Base-by-base conservation (phyloP, 2,797 vertebrate genomes). In the Thalassophryne amazonica region DNA sequence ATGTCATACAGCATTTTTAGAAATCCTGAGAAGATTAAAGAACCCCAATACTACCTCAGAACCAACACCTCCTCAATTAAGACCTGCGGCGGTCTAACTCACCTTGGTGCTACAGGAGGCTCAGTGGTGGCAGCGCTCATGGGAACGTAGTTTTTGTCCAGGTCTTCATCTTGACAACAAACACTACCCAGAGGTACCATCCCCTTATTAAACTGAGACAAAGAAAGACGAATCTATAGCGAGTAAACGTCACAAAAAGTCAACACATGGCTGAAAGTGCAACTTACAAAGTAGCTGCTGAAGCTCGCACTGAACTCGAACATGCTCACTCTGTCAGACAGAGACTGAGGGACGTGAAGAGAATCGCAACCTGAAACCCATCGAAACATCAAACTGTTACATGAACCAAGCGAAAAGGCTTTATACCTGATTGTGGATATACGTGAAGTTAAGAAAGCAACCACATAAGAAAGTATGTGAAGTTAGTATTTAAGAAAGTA, bases 101-200 rank as follows among this genome's bases (percentile, higher is more conserved):
- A 86, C 84, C 72, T 61, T 0, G 76, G 30, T 8, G 70, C 89
- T 0, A 92, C 91, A 2, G 93, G 80, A 2, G 81, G 80, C 41
- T 87, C 85, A 0, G 63, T 73, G 53, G 74, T 92, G 76, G 94
- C 91, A 32, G 94, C 92, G 52, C 92, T 95, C 94, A 96, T 96
- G 7, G 92, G 89, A 51, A 96, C 94, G 5, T 96, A 96, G 79
- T 95, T 95, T 83, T 96, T 93, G 51, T 93, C 92, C 69, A 91
- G 73, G 22, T 88, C 92, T 0, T 73, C 76, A 6, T 92, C 92
- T 54, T 93, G 87, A 53, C 87, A 90, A 78, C 89, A 91, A 40
- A 91, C 86, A 0, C 72, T 73, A 0, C 81, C 74, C 58, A 88
- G 62, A 63, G 92, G 90, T 32, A 94, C 85, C 80, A 94, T 82